Conservation (phyloP, 2,888 invertebrate genomes). For the Cantharis rufa region DNA sequence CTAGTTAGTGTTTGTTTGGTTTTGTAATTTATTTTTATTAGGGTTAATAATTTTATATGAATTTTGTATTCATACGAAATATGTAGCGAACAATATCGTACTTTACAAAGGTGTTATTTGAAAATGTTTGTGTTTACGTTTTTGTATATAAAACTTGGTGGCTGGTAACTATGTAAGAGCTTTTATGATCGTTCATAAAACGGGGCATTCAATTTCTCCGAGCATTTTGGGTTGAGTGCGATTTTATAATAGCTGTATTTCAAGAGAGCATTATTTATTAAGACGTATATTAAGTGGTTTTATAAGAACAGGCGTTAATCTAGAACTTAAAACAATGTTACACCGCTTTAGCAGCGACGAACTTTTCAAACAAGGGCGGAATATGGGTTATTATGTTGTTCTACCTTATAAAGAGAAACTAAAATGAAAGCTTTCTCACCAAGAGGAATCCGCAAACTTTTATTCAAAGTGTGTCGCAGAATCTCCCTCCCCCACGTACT, state of each 20-base stretch:
- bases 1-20: background rate
- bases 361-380: conserved; percentile 26
- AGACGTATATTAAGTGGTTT: conserved; percentile 44
- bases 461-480: conserved; percentile 15
- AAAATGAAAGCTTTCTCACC: conserved; percentile 19
- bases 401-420: conserved; percentile 20
- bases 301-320: conserved; percentile 40
- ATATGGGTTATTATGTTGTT: conserved; percentile 27
- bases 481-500: background rate
- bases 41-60: background rate
- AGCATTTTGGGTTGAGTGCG: conserved; percentile 34
- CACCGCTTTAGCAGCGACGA: conserved; percentile 25
- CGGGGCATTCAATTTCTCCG: conserved; percentile 43
- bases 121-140: conserved; percentile 22
- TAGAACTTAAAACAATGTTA: conserved; percentile 38
- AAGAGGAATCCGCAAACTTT: conserved; percentile 24
- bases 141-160: conserved; percentile 24
- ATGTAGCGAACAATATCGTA: background rate
- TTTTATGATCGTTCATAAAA: conserved; percentile 44
- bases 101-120: conserved; percentile 13
- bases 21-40: background rate
- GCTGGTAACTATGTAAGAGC: conserved; percentile 30
- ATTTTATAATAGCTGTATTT: conserved; percentile 31
- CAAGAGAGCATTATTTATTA: conserved; percentile 41
- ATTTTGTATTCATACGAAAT: background rate